phyloP scores from a whole-genome alignment of 2,113 vertebrate species.

The Rhinopithecus roxellana region DNA sequence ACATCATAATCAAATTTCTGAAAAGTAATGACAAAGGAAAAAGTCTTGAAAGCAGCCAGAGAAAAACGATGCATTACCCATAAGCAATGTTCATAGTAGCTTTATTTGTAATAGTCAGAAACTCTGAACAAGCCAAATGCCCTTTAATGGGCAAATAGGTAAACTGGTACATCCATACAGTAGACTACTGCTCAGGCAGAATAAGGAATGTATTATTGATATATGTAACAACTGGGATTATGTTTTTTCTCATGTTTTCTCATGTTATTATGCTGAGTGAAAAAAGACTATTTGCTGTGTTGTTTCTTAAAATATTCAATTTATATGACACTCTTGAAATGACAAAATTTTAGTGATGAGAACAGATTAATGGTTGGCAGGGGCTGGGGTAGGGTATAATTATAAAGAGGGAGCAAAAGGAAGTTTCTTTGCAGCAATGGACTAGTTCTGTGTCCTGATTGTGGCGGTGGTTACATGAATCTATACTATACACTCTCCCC shows the following conservation, averaged over 20 bases:
- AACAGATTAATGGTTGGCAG: not conserved
- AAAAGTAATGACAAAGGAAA: slow-evolving; percentile 32
- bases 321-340: slow-evolving; percentile 7
- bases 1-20: slow-evolving; percentile 9
- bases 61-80: not conserved
- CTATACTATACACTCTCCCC: not conserved
- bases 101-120: slow-evolving; percentile 20
- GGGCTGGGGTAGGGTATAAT: not conserved
- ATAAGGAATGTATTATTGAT: not conserved
- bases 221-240: not conserved
- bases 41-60: not conserved
- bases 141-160: not conserved
- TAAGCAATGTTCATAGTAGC: not conserved
- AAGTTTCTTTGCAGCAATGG: not conserved
- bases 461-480: not conserved
- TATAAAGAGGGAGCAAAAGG: not conserved
- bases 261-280: not conserved
- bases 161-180: not conserved
- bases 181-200: not conserved
- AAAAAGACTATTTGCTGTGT: not conserved
- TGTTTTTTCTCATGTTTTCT: not conserved
- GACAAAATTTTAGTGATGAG: slow-evolving; percentile 10
- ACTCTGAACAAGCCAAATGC: slow-evolving; percentile 6
- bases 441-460: slow-evolving; percentile 24
- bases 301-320: not conserved